These are phyloP conservation scores for Oppia nitens DNA, from an alignment of 1,140 invertebrate genomes.

Conservation along the genomic window DNA sequence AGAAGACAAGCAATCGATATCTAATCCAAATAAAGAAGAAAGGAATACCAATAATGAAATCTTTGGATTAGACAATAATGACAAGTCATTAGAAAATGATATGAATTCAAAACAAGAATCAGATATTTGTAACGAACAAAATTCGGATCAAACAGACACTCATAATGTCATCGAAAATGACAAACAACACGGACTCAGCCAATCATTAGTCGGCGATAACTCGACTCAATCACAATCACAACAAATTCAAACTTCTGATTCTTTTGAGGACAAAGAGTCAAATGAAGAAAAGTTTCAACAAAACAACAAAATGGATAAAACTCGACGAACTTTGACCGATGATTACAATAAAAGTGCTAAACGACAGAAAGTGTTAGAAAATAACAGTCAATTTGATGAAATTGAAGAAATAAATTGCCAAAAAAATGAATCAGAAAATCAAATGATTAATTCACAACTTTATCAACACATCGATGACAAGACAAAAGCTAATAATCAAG, in stretches of 20 bases:
- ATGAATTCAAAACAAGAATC: slow-evolving; percentile 21
- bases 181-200: slow-evolving; percentile 7
- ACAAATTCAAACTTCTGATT: not conserved
- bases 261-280: not conserved
- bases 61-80: slow-evolving; percentile 16
- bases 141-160: slow-evolving; percentile 15
- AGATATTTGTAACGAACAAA: too few relatives aligned
- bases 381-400: slow-evolving; percentile 29
- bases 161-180: slow-evolving; percentile 4
- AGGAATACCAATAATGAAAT: slow-evolving; percentile 19
- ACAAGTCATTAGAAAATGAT: slow-evolving; percentile 21
- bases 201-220: slow-evolving; percentile 13
- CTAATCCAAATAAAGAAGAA: slow-evolving; percentile 23
- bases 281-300: not conserved
- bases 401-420: not conserved
- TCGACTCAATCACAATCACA: slow-evolving; percentile 15
- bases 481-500: slow-evolving; percentile 38
- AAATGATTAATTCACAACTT: slow-evolving; percentile 40
- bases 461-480: slow-evolving; percentile 73
- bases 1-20: slow-evolving; percentile 34
- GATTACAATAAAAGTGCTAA: slow-evolving; percentile 23
- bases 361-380: slow-evolving; percentile 27
- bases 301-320: slow-evolving; percentile 13
- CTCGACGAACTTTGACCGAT: slow-evolving; percentile 17
- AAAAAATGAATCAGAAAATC: slow-evolving; percentile 27